These are phyloP conservation scores for Buphagus erythrorhynchus DNA, from an alignment of 2,797 vertebrate species.

Conservation along the genomic window DNA sequence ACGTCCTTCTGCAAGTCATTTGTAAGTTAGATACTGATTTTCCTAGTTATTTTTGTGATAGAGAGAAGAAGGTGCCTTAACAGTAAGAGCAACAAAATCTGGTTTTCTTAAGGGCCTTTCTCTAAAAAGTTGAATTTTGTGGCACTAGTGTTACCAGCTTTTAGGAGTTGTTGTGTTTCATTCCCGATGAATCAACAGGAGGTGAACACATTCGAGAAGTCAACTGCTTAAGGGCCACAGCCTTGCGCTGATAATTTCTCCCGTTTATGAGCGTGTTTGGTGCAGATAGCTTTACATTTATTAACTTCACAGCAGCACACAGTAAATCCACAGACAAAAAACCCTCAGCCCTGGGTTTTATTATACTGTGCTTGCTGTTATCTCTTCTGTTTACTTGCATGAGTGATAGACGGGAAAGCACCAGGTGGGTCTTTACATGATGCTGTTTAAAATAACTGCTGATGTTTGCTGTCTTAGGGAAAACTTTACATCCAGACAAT, in stretches of 20 bases:
- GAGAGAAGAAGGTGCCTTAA: neutral
- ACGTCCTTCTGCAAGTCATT: neutral
- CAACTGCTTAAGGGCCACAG: neutral
- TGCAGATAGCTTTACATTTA: neutral
- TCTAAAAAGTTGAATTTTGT: neutral
- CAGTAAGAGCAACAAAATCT: neutral
- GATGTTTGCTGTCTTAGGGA: neutral
- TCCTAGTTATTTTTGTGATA: neutral
- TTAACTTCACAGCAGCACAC: neutral
- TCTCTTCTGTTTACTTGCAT: neutral
- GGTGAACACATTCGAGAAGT: neutral
- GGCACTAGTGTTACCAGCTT: neutral
- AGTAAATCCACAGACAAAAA: neutral
- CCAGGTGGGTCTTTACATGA: neutral
- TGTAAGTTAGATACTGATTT: neutral
- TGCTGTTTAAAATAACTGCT: neutral
- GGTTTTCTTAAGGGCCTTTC: neutral
- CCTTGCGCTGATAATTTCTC: neutral
- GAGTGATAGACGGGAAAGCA: neutral
- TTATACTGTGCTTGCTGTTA: neutral
- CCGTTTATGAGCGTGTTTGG: accelerated
- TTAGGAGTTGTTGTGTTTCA: neutral
- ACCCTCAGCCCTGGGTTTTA: neutral
- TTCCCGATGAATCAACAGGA: neutral
- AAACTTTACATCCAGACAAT: neutral